Evolutionary conservation across 2,113 vertebrate genomes (phyloP).

Genomic region (Lepidothrix coronata): DNA sequence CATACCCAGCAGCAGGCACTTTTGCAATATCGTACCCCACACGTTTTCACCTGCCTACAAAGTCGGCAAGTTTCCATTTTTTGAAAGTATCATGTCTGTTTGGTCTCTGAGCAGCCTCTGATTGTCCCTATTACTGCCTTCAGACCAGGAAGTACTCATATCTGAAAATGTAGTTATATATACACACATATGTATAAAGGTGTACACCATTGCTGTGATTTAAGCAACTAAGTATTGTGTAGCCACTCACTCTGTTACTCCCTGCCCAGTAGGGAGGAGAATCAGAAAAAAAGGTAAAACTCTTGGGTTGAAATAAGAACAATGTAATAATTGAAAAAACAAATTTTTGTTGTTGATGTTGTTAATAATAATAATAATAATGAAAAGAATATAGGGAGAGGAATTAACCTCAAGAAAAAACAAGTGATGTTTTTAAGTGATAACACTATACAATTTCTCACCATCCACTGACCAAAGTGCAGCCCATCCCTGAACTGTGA

Average conservation of each 20-base stretch:
- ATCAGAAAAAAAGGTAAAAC: background rate
- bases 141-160: background rate
- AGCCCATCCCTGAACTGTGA: background rate
- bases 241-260: background rate
- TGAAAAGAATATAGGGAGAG: background rate
- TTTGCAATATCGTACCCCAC: background rate
- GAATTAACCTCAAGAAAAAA: background rate
- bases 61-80: background rate
- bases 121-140: background rate
- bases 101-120: background rate
- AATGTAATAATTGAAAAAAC: background rate
- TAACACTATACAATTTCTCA: background rate
- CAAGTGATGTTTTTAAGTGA: background rate
- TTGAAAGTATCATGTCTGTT: background rate
- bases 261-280: background rate
- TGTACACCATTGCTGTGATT: background rate
- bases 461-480: background rate
- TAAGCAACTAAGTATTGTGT: background rate
- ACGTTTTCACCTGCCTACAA: accelerated
- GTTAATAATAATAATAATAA: no score
- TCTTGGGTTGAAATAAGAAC: background rate
- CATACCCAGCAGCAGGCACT: background rate
- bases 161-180: background rate
- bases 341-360: background rate
- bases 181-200: background rate